These are phyloP conservation scores for Macrosoma leucophasiata DNA, from an alignment of 2,888 invertebrate species.

Conservation along the genomic window DNA sequence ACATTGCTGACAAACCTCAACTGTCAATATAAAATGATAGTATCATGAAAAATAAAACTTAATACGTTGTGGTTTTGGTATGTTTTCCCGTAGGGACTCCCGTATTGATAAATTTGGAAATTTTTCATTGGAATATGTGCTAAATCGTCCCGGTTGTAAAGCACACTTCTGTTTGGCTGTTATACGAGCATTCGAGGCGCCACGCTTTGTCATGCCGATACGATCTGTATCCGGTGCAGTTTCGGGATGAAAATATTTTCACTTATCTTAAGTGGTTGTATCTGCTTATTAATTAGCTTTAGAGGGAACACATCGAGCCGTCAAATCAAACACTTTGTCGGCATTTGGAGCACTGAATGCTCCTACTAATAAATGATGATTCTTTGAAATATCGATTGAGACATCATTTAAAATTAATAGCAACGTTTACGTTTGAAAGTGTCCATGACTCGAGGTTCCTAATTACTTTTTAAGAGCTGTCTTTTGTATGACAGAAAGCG, in stretches of 20 bases:
- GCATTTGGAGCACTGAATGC: conserved; percentile 37
- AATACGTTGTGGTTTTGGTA: conserved; percentile 19
- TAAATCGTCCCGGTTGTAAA: conserved; percentile 10
- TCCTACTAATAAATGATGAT: conserved; percentile 59
- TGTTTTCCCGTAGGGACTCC: conserved; percentile 24
- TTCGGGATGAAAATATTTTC: conserved; percentile 75
- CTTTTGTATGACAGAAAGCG: too few species aligned
- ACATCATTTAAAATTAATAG: conserved; percentile 12
- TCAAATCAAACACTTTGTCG: conserved; percentile 72
- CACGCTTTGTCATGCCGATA: conserved; percentile 73
- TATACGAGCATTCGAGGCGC: conserved; percentile 52
- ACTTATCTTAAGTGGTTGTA: conserved; percentile 76
- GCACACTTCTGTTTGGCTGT: conserved; percentile 24
- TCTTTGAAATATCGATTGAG: conserved; percentile 41
- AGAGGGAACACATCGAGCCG: conserved; percentile 64
- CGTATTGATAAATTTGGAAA: conserved; percentile 27
- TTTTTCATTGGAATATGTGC: conserved; percentile 24
- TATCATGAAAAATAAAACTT: conserved; percentile 10
- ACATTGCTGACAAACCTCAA: conserved; percentile 54
- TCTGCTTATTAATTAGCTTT: conserved; percentile 74
- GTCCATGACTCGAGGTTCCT: neutral
- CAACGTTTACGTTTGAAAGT: neutral
- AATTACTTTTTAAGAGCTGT: too few species aligned
- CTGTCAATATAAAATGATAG: conserved; percentile 27
- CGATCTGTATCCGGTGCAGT: conserved; percentile 73